These are phyloP conservation scores for Popillia japonica DNA, from an alignment of 1,140 invertebrate species.

Conservation along the genomic window DNA sequence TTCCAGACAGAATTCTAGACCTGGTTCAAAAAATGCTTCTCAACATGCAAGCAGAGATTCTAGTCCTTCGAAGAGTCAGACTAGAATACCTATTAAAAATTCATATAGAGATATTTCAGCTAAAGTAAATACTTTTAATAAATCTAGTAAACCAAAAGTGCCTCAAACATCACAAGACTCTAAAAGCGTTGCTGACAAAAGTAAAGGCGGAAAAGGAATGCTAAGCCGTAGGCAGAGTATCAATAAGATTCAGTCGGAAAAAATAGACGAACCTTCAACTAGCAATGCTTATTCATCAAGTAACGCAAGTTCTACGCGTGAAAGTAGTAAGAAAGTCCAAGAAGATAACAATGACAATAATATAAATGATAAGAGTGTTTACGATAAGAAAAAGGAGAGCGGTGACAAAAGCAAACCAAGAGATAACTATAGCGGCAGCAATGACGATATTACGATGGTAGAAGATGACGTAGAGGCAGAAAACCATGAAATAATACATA, in stretches of 20 bases:
- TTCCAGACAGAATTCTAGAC: constrained; percentile 45
- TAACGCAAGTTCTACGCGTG: background rate
- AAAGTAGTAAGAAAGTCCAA: constrained; percentile 9
- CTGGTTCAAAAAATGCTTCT: constrained; percentile 46
- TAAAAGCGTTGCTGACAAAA: background rate
- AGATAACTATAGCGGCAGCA: background rate
- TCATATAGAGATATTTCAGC: constrained; percentile 55
- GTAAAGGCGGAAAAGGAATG: constrained; percentile 3
- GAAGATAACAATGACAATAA: constrained; percentile 37
- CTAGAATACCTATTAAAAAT: constrained; percentile 50
- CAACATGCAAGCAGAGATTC: constrained; percentile 50
- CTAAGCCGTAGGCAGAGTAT: constrained; percentile 15
- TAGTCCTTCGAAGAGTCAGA: constrained; percentile 52
- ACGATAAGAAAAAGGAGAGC: constrained; percentile 37
- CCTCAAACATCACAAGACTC: constrained; percentile 22
- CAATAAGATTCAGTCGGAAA: background rate
- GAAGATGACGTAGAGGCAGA: background rate
- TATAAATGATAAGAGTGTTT: background rate
- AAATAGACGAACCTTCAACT: constrained; percentile 7
- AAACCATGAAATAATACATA: constrained; percentile 42
- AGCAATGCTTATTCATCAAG: background rate
- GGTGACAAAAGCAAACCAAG: constrained; percentile 37
- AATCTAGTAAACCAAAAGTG: constrained; percentile 52
- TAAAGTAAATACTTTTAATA: constrained; percentile 58
- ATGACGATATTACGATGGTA: background rate